A percentile compares a stretch with the other conserved stretches of the same genome.
Conservation (phyloP, 2,797 vertebrate genomes). For the Sebastolobus altivelis region DNA sequence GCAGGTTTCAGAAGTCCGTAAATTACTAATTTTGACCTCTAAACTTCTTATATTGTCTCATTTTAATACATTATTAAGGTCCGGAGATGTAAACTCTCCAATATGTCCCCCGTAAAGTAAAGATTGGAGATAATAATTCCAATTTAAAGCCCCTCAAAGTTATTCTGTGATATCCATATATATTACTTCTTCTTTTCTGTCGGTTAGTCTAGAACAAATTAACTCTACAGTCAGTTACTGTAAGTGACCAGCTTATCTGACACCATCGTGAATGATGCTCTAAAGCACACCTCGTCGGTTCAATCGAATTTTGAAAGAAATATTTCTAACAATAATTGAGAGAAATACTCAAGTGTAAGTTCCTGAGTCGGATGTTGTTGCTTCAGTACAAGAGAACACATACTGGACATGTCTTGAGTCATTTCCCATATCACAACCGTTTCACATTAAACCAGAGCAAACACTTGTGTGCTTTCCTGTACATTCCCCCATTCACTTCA, state of each 20-base stretch:
- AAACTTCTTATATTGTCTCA: neutral
- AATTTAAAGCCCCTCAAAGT: neutral
- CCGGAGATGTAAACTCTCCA: neutral
- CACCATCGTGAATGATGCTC: neutral
- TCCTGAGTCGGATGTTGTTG: neutral
- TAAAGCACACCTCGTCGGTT: neutral
- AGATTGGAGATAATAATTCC: neutral
- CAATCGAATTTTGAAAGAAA: neutral
- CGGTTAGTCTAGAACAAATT: neutral
- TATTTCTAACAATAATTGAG: neutral
- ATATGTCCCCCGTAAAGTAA: neutral
- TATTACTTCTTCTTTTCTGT: neutral
- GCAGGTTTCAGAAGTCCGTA: neutral
- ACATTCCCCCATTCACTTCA: constrained; percentile 35
- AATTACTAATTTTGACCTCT: neutral
- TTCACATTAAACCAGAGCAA: constrained; percentile 38
- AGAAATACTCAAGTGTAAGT: neutral
- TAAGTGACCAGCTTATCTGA: neutral
- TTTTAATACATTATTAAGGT: neutral
- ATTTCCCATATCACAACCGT: constrained; percentile 37
- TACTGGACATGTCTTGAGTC: constrained; percentile 29
- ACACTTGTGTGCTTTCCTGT: constrained; percentile 13
- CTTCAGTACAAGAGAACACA: neutral
- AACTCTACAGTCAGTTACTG: neutral
- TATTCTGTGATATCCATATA: neutral